Evolutionary conservation across 2,888 invertebrate genomes (phyloP).

Genomic region (Anthoptus insignis): DNA sequence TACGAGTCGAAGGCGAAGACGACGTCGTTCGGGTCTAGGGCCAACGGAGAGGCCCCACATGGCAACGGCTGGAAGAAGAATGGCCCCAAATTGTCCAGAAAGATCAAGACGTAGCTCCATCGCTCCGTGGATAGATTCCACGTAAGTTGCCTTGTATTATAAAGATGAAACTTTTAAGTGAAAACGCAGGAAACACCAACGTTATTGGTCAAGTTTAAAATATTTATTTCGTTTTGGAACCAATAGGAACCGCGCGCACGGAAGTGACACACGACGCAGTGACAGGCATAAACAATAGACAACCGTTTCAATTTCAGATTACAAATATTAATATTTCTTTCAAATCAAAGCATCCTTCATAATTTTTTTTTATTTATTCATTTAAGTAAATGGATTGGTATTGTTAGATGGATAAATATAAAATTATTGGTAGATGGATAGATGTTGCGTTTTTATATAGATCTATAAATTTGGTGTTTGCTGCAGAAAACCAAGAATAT

Average conservation of each 20-base stretch:
- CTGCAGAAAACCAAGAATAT: not conserved
- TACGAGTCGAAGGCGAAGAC: constrained; percentile 92
- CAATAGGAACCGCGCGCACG: no score
- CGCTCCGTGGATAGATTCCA: constrained; percentile 7
- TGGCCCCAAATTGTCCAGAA: constrained; percentile 76
- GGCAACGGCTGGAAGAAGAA: constrained; percentile 86
- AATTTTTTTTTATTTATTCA: no score
- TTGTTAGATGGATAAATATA: no score
- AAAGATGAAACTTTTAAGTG: constrained; percentile 5
- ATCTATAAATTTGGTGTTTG: not conserved
- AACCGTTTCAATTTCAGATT: no score
- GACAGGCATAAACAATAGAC: no score
- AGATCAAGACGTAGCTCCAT: constrained; percentile 77
- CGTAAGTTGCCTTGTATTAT: constrained; percentile 17
- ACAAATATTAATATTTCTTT: no score
- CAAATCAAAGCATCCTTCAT: no score
- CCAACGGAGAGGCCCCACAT: constrained; percentile 80
- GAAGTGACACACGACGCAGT: no score
- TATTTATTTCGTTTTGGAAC: no score
- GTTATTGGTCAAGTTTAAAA: not conserved
- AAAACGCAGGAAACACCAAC: not conserved
- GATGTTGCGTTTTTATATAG: no score
- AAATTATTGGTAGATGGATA: no score
- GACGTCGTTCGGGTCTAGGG: constrained; percentile 68
- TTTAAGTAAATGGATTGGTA: no score